These are phyloP conservation scores for Harmothoe impar DNA, from an alignment of 2,888 invertebrate genomes.

Conservation along the genomic window DNA sequence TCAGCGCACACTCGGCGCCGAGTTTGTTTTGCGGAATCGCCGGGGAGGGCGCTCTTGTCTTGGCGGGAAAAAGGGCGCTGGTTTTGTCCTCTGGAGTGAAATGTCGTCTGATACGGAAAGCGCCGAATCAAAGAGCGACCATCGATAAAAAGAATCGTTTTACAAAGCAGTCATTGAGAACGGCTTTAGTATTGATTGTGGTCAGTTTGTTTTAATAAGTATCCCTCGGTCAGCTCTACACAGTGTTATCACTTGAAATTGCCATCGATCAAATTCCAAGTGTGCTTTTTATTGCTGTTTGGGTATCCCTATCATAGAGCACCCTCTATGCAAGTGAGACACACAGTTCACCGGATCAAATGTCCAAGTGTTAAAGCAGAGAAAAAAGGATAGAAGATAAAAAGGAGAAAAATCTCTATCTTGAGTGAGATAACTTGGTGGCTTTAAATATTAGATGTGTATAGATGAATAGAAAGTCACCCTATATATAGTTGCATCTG, in stretches of 20 bases:
- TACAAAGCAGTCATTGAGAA: constrained; percentile 45
- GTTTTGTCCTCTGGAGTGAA: constrained; percentile 9
- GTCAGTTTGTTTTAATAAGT: constrained; percentile 31
- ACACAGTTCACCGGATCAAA: too few species aligned
- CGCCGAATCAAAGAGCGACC: constrained; percentile 46
- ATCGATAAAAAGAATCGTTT: constrained; percentile 53
- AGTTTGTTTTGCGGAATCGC: constrained; percentile 61
- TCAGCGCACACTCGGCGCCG: neutral
- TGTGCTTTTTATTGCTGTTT: neutral
- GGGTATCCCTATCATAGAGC: constrained; percentile 5
- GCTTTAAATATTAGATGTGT: too few species aligned
- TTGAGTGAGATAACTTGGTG: too few species aligned
- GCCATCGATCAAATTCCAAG: constrained; percentile 24
- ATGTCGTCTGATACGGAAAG: constrained; percentile 59
- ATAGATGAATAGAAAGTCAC: too few species aligned
- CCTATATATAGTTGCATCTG: too few species aligned
- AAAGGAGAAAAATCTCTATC: too few species aligned
- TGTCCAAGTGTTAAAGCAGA: too few species aligned
- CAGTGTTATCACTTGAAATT: constrained; percentile 10
- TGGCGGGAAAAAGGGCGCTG: constrained; percentile 42
- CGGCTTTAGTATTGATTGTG: constrained; percentile 3
- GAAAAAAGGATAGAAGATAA: too few species aligned
- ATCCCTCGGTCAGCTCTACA: constrained; percentile 30
- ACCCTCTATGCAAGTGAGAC: too few species aligned
- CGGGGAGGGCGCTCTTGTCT: constrained; percentile 62